phyloP scores from a whole-genome alignment of 2,797 vertebrate species.

The Bucorvus abyssinicus region DNA sequence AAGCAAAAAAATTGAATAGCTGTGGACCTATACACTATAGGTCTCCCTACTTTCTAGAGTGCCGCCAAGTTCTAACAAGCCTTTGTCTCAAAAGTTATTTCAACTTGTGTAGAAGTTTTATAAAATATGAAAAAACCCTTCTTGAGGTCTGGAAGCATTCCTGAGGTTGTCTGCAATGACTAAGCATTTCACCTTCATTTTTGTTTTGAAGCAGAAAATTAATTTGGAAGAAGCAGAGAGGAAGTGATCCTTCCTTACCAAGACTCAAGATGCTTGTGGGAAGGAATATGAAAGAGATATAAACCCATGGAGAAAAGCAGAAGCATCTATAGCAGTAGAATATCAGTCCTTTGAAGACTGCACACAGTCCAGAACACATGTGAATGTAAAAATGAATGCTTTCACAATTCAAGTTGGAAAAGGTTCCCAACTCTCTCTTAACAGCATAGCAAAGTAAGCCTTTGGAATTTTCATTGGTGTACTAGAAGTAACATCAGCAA shows the following conservation, averaged over 20 bases:
- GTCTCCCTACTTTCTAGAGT: not conserved
- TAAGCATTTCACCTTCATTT: not conserved
- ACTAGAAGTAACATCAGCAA: not conserved
- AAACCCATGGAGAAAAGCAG: not conserved
- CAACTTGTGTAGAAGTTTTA: not conserved
- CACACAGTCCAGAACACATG: not conserved
- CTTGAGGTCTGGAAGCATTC: not conserved
- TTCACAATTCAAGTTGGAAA: not conserved
- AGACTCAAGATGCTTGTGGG: not conserved
- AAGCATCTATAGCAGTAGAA: not conserved
- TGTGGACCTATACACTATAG: not conserved
- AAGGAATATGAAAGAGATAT: not conserved
- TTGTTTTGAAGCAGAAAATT: not conserved
- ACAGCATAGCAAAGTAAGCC: not conserved
- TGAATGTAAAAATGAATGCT: not conserved
- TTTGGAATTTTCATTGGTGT: not conserved
- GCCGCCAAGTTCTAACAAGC: not conserved
- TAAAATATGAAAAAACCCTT: not conserved
- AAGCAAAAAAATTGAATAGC: not conserved
- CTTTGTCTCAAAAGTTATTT: not conserved
- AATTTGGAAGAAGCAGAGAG: not conserved
- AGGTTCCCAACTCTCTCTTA: not conserved
- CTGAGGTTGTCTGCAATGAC: not conserved
- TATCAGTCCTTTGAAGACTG: not conserved
- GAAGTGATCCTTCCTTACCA: not conserved